A percentile compares a stretch with the other conserved stretches of the same genome.
These are phyloP conservation scores for Isoperla grammatica DNA, from an alignment of 2,888 invertebrate species.

Conservation along the genomic window DNA sequence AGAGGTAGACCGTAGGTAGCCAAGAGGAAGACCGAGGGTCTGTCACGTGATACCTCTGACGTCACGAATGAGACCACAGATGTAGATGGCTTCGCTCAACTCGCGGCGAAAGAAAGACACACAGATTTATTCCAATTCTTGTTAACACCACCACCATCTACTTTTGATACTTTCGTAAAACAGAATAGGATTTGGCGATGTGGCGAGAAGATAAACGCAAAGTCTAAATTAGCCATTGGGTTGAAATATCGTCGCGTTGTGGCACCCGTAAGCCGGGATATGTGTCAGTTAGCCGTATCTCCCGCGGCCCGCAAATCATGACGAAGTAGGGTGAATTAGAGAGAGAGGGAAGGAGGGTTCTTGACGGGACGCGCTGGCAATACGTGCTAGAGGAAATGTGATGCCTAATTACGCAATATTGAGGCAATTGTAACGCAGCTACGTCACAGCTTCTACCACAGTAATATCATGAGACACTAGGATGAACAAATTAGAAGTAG, in stretches of 20 bases:
- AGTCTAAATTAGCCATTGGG: slow-evolving; percentile 19
- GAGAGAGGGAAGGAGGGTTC: background rate
- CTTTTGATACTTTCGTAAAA: slow-evolving; percentile 11
- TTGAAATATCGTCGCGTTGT: slow-evolving; percentile 12
- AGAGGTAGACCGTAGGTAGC: too few species aligned
- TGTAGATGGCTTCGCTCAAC: too few species aligned
- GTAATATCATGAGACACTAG: too few species aligned
- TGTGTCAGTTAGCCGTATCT: slow-evolving; percentile 17
- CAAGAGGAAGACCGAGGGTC: too few species aligned
- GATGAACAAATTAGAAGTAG: too few species aligned
- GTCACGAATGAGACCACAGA: too few species aligned
- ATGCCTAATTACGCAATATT: too few species aligned
- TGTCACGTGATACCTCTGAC: too few species aligned
- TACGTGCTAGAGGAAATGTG: too few species aligned
- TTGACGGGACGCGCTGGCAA: background rate
- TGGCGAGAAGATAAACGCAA: slow-evolving; percentile 16
- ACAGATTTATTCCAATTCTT: slow-evolving; percentile 13
- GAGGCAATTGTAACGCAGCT: too few species aligned
- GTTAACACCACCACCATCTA: slow-evolving; percentile 4
- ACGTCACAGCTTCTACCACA: too few species aligned
- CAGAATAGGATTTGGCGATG: slow-evolving; percentile 4
- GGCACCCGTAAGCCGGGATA: slow-evolving; percentile 14
- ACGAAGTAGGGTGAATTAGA: slow-evolving; percentile 14
- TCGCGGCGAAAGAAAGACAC: background rate
- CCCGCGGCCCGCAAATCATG: slow-evolving; percentile 2